Evolutionary conservation across 2,888 invertebrate genomes (phyloP), one percentile per base, ranked within the genome.

Genomic region (Amphipyra berbera): DNA sequence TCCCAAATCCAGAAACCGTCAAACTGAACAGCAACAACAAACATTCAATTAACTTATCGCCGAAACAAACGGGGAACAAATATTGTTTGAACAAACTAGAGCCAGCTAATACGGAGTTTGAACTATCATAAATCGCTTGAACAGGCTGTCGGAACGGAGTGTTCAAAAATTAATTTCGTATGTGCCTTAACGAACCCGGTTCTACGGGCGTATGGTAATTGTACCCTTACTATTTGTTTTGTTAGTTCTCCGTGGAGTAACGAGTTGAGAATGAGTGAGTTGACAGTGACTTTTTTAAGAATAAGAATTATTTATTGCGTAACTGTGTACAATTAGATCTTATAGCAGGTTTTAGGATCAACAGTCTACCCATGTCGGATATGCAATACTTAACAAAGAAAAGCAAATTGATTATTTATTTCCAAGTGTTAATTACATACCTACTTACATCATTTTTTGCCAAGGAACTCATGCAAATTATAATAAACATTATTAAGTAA

Each of bases 161-260:
- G 57, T 76, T 79, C 69, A 79, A 73, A 78, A 79, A 79, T 79
- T 79, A 71, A 73, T 76, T 68, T 64, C 53, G 52, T 50, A 61
- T 67, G 61, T 21, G 60, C 66, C 49, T 47, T 68, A 75, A 72
- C 60, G 63, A 71, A 55, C 57, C n/a, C 15, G 35, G 44, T 13
- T 46, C 30, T 21, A 59, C 50, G 14, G n/a, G 44, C 38, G 56
- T 49, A 61, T 61, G 60, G 58, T 54, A 74, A 67, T 53, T 41
- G 35, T 2, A 27, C 59, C 62, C 67, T 8, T 76, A 78, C 71
- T 37, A 47, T 4, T 0, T 8, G 41, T 38, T 5, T 7, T 1
- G 21, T 42, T 13, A 38, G 44, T 52, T 6, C 4, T 1, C 12
- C 37, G 4, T 10, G 3, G 3, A 10, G 9, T 37, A 1, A 10